Base-by-base conservation (phyloP, 2,797 vertebrate species). In the Liasis olivaceus region DNA sequence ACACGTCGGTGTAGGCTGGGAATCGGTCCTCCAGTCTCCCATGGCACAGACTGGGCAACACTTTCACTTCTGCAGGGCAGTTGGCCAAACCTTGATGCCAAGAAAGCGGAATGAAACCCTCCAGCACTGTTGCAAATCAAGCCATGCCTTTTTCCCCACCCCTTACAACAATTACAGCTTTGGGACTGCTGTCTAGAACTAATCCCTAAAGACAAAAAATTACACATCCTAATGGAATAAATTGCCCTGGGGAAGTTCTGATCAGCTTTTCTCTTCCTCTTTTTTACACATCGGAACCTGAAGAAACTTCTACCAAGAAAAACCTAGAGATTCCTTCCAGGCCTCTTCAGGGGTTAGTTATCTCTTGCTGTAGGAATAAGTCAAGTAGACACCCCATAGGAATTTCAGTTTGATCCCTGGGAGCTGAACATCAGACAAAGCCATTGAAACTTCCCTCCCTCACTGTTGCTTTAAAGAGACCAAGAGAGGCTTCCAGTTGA, bases 1-100 rank as follows among this genome's bases (percentile, higher is more conserved):
- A 63, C 93, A 95, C 93, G 0, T 92, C 51, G 0, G 94, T 92
- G 84, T 95, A 91, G 96, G 81, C 77, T 2, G 6, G 54, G 87
- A 63, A 15, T 85, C 0, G 0, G 54, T 47, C 0, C 92, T 26
- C 92, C 28, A 20, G 86, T 60, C 0, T 0, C 31, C 89, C 90
- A 85, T 88, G 85, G 42, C 86, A 93, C 94, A 87, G 87, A 94
- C 93, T 93, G 94, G 77, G 89, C 64, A 28, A 9, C 0, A 0
- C 36, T 66, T 93, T 88, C 17, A 0, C 86, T 56, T 0, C 0
- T 51, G 87, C 87, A 36, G 95, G 91, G 17, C 1, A 2, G 66
- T 72, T 9, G 0, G 72, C 89, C 60, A 93, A 31, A 7, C 17
- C 89, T 24, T 24, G 58, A 51, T n/a, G 85, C 89, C 26, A 54